Percentiles rank a stretch among this genome's conserved stretches.
These are phyloP conservation scores for Phlogophora meticulosa DNA, from an alignment of 2,888 invertebrate genomes.

Conservation along the genomic window DNA sequence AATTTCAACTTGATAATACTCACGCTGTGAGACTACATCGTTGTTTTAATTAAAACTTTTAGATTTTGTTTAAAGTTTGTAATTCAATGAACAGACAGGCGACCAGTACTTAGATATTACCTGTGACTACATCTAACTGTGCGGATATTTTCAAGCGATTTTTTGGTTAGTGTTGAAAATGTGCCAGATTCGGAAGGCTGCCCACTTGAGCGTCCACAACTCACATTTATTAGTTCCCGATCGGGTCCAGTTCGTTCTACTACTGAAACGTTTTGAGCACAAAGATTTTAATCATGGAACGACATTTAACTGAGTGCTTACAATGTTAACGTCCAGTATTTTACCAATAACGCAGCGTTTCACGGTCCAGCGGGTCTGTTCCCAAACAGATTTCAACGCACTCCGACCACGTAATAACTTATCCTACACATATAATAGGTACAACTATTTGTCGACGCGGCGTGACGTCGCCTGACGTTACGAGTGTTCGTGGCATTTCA, in stretches of 20 bases:
- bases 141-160: slow-evolving; percentile 18
- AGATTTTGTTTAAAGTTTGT: slow-evolving; percentile 56
- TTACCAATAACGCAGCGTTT: slow-evolving; percentile 28
- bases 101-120: background rate
- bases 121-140: background rate
- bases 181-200: slow-evolving; percentile 50
- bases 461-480: slow-evolving; percentile 59
- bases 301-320: slow-evolving; percentile 19
- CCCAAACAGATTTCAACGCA: slow-evolving; percentile 57
- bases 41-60: slow-evolving; percentile 69
- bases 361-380: slow-evolving; percentile 22
- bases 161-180: slow-evolving; percentile 23
- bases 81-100: slow-evolving; percentile 43
- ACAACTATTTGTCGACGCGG: slow-evolving; percentile 58
- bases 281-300: slow-evolving; percentile 36
- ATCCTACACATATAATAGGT: slow-evolving; percentile 43
- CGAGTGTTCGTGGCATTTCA: slow-evolving; percentile 70
- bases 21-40: slow-evolving; percentile 57
- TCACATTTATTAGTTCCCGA: slow-evolving; percentile 69
- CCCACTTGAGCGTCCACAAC: slow-evolving; percentile 56
- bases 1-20: slow-evolving; percentile 38
- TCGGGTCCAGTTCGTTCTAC: slow-evolving; percentile 43
- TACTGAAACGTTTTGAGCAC: slow-evolving; percentile 23
- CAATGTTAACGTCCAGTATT: slow-evolving; percentile 27
- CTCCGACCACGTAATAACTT: slow-evolving; percentile 37